These are phyloP conservation scores for Paragorgia papillata DNA, from an alignment of 92 coral and sea anemone species.

Conservation along the genomic window DNA sequence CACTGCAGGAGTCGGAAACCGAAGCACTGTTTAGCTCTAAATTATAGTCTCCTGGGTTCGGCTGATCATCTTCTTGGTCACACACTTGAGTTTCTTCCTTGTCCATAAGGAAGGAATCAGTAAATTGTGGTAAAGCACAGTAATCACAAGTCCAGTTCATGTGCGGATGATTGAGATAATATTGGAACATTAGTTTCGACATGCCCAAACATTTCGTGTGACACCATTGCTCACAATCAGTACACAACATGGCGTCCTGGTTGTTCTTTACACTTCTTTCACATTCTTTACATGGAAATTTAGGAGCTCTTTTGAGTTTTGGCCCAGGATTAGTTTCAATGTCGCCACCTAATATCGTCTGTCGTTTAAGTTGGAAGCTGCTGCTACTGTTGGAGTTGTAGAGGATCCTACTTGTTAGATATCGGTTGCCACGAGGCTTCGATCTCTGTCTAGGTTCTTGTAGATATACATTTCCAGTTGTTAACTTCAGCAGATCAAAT, in stretches of 20 bases:
- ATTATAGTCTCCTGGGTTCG: no score
- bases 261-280: slow-evolving; percentile 38
- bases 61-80: no score
- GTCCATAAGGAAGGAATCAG: slow-evolving; percentile 41
- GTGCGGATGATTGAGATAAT: slow-evolving; percentile 43
- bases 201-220: slow-evolving; percentile 53
- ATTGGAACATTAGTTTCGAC: slow-evolving; percentile 28
- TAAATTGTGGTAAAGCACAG: slow-evolving; percentile 45
- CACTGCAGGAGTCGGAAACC: no score
- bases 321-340: slow-evolving; percentile 46
- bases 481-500: no score
- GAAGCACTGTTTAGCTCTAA: no score
- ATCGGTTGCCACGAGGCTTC: no score
- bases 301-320: slow-evolving; percentile 30
- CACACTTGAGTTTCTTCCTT: no score
- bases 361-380: slow-evolving; percentile 30
- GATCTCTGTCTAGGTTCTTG: no score
- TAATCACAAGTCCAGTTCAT: slow-evolving; percentile 46
- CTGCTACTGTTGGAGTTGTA: slow-evolving; percentile 44
- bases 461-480: no score
- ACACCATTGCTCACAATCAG: slow-evolving; percentile 42
- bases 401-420: no score
- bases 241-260: slow-evolving; percentile 58
- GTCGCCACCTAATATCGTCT: slow-evolving; percentile 43
- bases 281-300: slow-evolving; percentile 51